Evolutionary conservation across 2,797 vertebrate genomes (phyloP).

Genomic region (Melanogrammus aeglefinus): DNA sequence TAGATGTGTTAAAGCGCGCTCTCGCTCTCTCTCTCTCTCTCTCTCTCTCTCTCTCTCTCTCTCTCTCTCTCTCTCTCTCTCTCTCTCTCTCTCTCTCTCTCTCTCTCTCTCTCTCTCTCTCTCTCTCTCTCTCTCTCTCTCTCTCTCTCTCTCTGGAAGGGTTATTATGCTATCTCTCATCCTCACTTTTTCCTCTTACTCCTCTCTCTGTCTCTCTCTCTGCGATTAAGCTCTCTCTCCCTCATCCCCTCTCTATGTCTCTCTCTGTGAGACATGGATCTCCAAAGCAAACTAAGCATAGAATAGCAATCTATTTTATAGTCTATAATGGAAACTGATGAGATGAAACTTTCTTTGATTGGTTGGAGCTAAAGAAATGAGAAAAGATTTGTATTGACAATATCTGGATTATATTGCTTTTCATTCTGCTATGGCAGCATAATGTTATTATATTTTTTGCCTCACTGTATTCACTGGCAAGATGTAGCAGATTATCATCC

Average conservation of each 20-base stretch:
- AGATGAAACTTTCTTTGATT: not conserved
- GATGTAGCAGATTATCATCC: conserved; percentile 26
- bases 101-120: no score
- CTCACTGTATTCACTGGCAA: conserved; percentile 18
- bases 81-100: no score
- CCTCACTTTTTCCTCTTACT: not conserved
- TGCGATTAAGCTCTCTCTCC: no score
- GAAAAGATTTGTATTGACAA: not conserved
- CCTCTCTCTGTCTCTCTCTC: not conserved
- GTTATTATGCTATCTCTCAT: not conserved
- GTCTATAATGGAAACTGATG: not conserved
- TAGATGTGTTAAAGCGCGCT: not conserved
- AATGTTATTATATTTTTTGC: conserved; percentile 18
- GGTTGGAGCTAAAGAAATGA: not conserved
- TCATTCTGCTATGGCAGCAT: conserved; percentile 6
- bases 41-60: not conserved
- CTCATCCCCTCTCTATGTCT: no score
- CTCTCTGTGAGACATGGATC: no score
- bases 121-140: not conserved
- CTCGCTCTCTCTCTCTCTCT: no score
- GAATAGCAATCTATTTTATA: not conserved
- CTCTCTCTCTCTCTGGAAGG: not conserved
- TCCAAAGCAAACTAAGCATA: not conserved
- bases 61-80: not conserved
- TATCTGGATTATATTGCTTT: conserved; percentile 5